phyloP scores from a whole-genome alignment of 2,113 vertebrate genomes.

The Pantherophis guttatus region DNA sequence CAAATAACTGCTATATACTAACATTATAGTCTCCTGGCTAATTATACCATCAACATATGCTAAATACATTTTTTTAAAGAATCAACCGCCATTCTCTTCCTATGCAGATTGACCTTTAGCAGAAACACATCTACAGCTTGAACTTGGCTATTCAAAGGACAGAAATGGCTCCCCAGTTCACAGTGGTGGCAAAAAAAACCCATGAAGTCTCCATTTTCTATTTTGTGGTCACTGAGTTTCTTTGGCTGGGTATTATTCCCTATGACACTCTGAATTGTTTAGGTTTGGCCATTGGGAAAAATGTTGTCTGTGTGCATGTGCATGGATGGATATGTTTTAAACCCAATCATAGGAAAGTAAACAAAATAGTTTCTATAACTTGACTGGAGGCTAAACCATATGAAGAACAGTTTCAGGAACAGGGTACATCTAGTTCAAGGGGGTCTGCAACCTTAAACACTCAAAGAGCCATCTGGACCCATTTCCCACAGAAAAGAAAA shows the following conservation, averaged over 20 bases:
- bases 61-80: neutral
- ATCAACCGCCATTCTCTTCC: neutral
- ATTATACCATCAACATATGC: neutral
- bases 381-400: neutral
- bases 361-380: neutral
- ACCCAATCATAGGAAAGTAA: neutral
- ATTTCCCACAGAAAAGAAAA: no score
- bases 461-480: no score
- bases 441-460: no score
- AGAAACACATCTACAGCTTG: neutral
- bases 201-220: neutral
- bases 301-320: neutral
- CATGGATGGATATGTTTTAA: neutral
- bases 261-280: neutral
- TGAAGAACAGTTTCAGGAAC: neutral
- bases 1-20: neutral
- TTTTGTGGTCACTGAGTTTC: neutral
- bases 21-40: neutral
- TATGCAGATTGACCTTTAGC: fast-evolving
- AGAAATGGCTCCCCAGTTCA: neutral
- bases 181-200: neutral
- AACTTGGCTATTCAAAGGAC: neutral
- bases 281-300: neutral
- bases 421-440: neutral
- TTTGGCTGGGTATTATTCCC: neutral